Conservation (phyloP, 2,888 invertebrate species). For the Yponomeuta malinellus region DNA sequence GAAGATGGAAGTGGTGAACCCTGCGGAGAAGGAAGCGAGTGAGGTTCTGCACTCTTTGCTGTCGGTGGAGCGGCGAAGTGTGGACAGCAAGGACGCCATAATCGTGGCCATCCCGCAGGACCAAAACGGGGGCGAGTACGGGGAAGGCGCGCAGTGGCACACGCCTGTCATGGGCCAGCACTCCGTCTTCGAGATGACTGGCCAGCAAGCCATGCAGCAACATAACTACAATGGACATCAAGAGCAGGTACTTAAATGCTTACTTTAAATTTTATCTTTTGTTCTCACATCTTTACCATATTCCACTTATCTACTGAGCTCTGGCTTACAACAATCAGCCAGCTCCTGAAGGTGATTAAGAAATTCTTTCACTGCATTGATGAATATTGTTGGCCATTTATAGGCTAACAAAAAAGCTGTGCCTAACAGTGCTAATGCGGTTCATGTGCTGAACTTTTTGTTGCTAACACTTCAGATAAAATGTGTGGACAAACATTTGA, state of each 20-base stretch:
- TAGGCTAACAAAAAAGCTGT: no score
- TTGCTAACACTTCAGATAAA: no score
- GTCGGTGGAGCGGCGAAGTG: conserved; percentile 80
- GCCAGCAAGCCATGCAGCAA: conserved; percentile 60
- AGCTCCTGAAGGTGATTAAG: background rate
- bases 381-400: no score
- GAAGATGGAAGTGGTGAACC: conserved; percentile 79
- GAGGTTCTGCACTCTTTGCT: conserved; percentile 81
- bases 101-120: conserved; percentile 66
- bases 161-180: conserved; percentile 77
- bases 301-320: background rate
- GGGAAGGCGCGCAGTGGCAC: conserved; percentile 78
- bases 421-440: no score
- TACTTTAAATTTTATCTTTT: no score
- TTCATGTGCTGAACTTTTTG: no score
- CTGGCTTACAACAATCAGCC: background rate
- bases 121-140: conserved; percentile 67
- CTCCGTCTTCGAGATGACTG: conserved; percentile 65
- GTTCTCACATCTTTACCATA: background rate
- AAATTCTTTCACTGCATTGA: no score
- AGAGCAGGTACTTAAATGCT: conserved; percentile 50
- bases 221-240: conserved; percentile 68
- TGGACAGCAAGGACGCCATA: conserved; percentile 73
- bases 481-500: no score
- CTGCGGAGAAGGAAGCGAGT: conserved; percentile 82